Evolutionary conservation across 2,797 vertebrate species (phyloP).

Genomic region (Phrynocephalus forsythii): DNA sequence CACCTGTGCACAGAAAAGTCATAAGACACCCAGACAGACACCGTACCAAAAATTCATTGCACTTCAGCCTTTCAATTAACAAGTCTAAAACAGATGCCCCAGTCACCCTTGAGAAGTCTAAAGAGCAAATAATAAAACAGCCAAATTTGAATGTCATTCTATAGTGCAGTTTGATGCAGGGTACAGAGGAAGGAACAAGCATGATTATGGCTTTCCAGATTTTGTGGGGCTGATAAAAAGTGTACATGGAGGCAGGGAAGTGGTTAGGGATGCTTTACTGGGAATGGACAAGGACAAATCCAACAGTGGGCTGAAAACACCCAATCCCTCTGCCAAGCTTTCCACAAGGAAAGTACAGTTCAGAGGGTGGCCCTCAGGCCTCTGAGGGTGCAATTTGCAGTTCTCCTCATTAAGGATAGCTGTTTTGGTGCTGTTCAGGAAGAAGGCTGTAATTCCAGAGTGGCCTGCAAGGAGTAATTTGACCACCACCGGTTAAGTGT

Average conservation of each 20-base stretch:
- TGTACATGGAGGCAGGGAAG: not conserved
- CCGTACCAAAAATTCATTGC: not conserved
- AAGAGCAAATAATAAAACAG: not conserved
- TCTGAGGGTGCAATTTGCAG: no score
- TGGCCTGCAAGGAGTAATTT: not conserved
- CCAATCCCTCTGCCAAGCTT: not conserved
- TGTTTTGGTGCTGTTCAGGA: no score
- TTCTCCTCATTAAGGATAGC: no score
- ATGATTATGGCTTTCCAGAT: not conserved
- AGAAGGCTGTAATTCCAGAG: no score
- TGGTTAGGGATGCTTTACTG: not conserved
- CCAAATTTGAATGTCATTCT: not conserved
- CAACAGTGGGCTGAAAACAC: not conserved
- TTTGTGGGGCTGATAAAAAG: not conserved
- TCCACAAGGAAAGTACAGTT: not conserved
- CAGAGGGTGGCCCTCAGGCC: no score
- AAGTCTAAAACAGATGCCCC: not conserved
- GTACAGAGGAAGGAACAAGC: not conserved
- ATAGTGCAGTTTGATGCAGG: not conserved
- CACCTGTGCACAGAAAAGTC: not conserved
- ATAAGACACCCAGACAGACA: not conserved
- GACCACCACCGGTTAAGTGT: not conserved
- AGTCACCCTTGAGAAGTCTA: not conserved
- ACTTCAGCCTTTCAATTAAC: not conserved
- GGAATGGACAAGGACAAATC: not conserved